Percentiles rank a stretch among this genome's conserved stretches.
Conservation (phyloP, 2,113 vertebrate genomes). For the Procavia capensis region DNA sequence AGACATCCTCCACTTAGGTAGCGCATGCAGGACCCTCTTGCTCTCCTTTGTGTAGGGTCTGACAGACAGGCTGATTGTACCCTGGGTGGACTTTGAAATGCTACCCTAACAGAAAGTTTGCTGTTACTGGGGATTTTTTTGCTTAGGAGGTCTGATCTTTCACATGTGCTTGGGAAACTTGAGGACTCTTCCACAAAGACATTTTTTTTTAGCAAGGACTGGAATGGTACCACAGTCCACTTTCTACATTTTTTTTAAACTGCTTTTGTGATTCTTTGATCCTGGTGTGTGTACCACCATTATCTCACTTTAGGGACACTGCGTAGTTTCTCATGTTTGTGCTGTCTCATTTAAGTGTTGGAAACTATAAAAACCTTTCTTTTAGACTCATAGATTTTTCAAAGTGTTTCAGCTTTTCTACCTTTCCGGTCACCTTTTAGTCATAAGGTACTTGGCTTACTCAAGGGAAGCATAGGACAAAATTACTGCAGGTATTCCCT, state of each 20-base stretch:
- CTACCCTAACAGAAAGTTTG: constrained; percentile 1
- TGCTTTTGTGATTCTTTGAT: background rate
- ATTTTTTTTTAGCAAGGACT: constrained; percentile 23
- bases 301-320: background rate
- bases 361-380: background rate
- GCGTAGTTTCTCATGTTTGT: background rate
- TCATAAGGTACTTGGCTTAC: constrained; percentile 1
- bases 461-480: background rate
- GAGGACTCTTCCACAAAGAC: constrained; percentile 28
- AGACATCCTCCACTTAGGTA: background rate
- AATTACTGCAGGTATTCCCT: constrained; percentile 5
- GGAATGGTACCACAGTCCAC: background rate
- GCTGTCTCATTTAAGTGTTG: background rate
- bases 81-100: background rate
- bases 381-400: background rate
- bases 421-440: constrained; percentile 34
- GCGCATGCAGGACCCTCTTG: background rate
- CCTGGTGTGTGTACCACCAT: background rate
- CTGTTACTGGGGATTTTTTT: background rate
- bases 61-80: background rate
- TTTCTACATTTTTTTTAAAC: background rate
- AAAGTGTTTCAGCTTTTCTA: background rate
- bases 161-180: background rate
- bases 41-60: background rate
- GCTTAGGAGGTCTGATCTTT: background rate